phyloP scores from a whole-genome alignment of 2,797 vertebrate species.

The Ptychobarbus kaznakovi region DNA sequence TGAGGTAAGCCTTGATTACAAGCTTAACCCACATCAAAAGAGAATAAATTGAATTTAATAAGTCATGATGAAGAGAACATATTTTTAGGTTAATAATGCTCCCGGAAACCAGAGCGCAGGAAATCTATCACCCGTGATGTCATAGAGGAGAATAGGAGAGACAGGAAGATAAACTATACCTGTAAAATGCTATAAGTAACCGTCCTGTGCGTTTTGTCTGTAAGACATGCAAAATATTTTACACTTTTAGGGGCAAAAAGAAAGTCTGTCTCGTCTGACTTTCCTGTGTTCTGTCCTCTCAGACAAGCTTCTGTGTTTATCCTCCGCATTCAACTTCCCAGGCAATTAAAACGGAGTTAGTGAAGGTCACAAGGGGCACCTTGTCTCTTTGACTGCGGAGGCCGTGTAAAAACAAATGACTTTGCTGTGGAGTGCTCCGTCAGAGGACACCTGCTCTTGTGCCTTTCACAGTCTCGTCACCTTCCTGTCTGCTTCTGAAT shows the following conservation, averaged over 20 bases:
- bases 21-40: conserved; percentile 76
- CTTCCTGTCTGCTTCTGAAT: conserved; percentile 45
- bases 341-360: conserved; percentile 44
- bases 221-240: conserved; percentile 2
- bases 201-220: conserved; percentile 2
- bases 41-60: conserved; percentile 77
- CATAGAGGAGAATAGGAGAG: conserved; percentile 13
- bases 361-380: conserved; percentile 48
- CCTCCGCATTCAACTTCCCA: conserved; percentile 33
- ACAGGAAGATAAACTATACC: conserved; percentile 27
- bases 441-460: conserved; percentile 51
- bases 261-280: conserved; percentile 11
- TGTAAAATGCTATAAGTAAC: conserved; percentile 19
- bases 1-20: conserved; percentile 81
- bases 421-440: conserved; percentile 34
- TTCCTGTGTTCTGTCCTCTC: conserved; percentile 30
- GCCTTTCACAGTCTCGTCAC: conserved; percentile 44
- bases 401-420: conserved; percentile 55
- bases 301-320: conserved; percentile 10
- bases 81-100: conserved; percentile 54
- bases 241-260: conserved; percentile 1
- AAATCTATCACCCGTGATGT: conserved; percentile 44
- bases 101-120: conserved; percentile 44
- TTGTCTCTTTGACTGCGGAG: conserved; percentile 51
- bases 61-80: conserved; percentile 52